Conservation (phyloP, 2,797 vertebrate genomes). For the Lepilemur ruficaudatus region DNA sequence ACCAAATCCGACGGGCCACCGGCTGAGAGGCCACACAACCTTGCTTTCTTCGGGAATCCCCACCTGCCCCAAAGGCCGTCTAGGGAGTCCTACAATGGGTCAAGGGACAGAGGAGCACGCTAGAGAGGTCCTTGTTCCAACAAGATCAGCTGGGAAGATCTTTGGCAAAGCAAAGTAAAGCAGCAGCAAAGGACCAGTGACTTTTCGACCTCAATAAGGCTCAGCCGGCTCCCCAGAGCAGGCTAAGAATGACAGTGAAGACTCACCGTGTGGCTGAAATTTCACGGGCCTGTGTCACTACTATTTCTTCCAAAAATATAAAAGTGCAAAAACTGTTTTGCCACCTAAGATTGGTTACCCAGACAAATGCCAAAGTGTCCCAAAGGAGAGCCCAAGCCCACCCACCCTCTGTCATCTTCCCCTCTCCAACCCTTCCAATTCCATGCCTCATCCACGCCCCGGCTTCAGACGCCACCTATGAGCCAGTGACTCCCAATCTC, state of each 20-base stretch:
- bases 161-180: background rate
- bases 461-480: background rate
- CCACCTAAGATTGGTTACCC: background rate
- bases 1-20: background rate
- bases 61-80: background rate
- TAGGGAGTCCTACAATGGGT: background rate
- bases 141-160: background rate
- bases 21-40: background rate
- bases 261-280: background rate
- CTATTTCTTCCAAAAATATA: background rate
- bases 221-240: background rate
- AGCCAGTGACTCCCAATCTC: background rate
- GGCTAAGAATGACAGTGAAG: background rate
- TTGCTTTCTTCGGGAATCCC: background rate
- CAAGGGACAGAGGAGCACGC: background rate
- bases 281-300: background rate
- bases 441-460: background rate
- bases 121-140: background rate
- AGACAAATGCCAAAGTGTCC: background rate
- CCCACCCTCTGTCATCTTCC: accelerated
- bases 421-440: background rate
- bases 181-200: background rate
- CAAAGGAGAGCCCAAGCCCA: background rate
- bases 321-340: background rate
- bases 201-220: background rate